Evolutionary conservation across 1,140 invertebrate species (phyloP), one percentile per base, ranked within the genome.

Genomic region (Aethina tumida): DNA sequence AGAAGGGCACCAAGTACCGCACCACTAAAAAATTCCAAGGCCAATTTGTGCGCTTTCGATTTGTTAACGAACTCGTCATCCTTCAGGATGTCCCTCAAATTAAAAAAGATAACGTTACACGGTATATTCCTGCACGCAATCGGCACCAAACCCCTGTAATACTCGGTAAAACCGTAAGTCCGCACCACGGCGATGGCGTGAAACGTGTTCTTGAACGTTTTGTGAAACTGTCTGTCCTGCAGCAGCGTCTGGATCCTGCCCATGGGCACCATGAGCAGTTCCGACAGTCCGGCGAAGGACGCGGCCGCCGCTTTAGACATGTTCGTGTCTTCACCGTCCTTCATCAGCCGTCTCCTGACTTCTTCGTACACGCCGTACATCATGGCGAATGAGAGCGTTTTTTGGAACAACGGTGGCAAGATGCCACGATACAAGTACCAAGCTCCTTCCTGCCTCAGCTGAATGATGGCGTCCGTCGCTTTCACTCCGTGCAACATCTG

Each of bases 301-400:
- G 85, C 89, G 6, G 90, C 81, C 21, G 81, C 58, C 14, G 78
- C 62, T 64, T 86, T 84, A 6, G 79, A 72, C 16, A 75, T 41
- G 47, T 78, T 70, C 22, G 69, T 62, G 45, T 80, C 74, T 2
- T 74, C 38, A 50, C 71, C 48, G 48, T 61, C 47, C 10, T 72
- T 53, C 10, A 74, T 59, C 12, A 95, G 55, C 19, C 78, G 70
- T 41, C 73, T 65, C 39, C 78, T 68, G 35, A 81, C 86, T 46
- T 86, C 79, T 60, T 95, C 87, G 56, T 94, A 97, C 9, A 91
- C 77, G 18, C 86, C 95, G 69, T 98, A 99, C 95, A 99, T 99
- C 9, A 98, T 69, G 8, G 94, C 92, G 50, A 93, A 69, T 0
- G 88, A 90, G 1, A 91, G 60, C 5, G 92, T 89, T 63, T 97